A percentile compares a stretch with the other conserved stretches of the same genome.
Evolutionary conservation across 2,113 vertebrate species (phyloP).

Genomic region (Anarrhichthys ocellatus): DNA sequence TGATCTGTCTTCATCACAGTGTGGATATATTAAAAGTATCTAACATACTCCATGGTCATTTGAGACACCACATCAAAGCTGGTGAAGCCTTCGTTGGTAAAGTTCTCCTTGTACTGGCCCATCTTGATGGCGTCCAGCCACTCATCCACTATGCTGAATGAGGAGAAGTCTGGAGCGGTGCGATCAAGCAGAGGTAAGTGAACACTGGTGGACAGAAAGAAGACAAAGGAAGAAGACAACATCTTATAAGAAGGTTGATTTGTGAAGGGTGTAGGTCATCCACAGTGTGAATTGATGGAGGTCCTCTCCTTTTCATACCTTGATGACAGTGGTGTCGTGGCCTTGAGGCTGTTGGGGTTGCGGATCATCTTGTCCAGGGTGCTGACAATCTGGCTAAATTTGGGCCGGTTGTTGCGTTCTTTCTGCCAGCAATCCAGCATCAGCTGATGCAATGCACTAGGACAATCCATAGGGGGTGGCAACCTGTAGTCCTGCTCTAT

Average conservation of each 20-base stretch:
- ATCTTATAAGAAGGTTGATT: background rate
- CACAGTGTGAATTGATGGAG: background rate
- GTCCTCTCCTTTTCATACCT: conserved; percentile 79
- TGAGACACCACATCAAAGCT: conserved; percentile 94
- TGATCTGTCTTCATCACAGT: background rate
- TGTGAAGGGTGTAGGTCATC: background rate
- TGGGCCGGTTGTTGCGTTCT: conserved; percentile 94
- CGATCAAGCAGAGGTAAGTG: conserved; percentile 95
- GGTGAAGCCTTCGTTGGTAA: conserved; percentile 89
- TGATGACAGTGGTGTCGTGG: conserved; percentile 92
- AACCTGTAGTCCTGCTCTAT: conserved; percentile 97
- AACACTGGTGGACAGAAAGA: conserved; percentile 81
- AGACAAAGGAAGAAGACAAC: background rate
- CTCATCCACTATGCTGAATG: conserved; percentile 94
- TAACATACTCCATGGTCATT: conserved; percentile 96
- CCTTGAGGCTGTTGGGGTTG: conserved; percentile 94
- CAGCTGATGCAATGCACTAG: conserved; percentile 92
- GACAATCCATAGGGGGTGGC: conserved; percentile 96
- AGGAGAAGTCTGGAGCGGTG: conserved; percentile 94
- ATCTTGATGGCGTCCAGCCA: conserved; percentile 99
- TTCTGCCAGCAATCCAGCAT: conserved; percentile 99
- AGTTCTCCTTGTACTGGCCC: conserved; percentile 98
- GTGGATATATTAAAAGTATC: background rate
- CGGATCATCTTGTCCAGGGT: conserved; percentile 98
- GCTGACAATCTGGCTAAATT: conserved; percentile 95